Conservation (phyloP, 2,113 vertebrate genomes). For the Oceanodroma tethys region DNA sequence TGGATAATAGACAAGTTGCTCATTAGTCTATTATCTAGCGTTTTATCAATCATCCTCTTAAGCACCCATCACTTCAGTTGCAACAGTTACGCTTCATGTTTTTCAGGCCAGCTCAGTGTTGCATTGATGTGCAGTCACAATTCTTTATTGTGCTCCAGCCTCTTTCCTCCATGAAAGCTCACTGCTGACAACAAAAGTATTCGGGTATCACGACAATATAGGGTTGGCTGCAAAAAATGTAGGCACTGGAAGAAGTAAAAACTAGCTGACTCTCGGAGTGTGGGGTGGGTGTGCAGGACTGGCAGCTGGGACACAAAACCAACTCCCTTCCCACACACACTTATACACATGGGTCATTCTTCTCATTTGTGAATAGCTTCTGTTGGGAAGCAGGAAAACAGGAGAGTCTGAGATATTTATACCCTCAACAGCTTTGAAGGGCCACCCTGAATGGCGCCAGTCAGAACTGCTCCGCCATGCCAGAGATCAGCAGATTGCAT, state of each 20-base stretch:
- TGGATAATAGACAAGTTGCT: neutral
- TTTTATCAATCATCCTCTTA: neutral
- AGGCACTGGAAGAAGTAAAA: neutral
- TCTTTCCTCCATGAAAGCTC: neutral
- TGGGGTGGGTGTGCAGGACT: neutral
- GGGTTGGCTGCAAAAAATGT: neutral
- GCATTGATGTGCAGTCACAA: neutral
- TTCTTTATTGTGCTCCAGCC: neutral
- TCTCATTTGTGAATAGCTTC: neutral
- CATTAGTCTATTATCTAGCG: neutral
- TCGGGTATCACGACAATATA: accelerated
- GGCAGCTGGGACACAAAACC: neutral
- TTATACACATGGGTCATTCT: neutral
- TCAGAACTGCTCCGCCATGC: neutral
- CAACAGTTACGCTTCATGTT: accelerated
- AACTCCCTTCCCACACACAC: neutral
- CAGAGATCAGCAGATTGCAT: neutral
- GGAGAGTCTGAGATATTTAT: neutral
- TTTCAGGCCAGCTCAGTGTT: neutral
- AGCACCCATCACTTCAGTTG: neutral
- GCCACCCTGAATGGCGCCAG: accelerated
- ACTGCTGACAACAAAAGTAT: neutral
- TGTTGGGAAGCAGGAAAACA: neutral
- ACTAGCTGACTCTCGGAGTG: accelerated
- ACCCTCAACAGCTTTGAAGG: neutral